These are phyloP conservation scores for Larimichthys polyactis DNA, from an alignment of 2,113 vertebrate species.

Conservation along the genomic window DNA sequence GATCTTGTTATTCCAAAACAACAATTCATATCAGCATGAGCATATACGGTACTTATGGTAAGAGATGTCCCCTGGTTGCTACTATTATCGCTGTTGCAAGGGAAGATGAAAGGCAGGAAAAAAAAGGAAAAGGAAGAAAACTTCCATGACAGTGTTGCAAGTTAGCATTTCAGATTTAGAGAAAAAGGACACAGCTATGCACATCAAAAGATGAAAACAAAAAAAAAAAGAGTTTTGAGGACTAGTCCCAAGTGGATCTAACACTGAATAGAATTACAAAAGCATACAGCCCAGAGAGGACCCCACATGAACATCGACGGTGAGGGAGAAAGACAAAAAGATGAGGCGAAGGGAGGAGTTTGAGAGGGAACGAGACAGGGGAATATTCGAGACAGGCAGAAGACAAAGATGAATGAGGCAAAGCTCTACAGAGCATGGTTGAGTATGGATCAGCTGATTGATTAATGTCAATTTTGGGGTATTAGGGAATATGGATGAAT, in stretches of 20 bases:
- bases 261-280: slow-evolving; percentile 15
- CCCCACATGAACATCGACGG: not conserved
- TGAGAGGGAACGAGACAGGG: not conserved
- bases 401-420: slow-evolving; percentile 53
- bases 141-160: not conserved
- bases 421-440: slow-evolving; percentile 33
- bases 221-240: slow-evolving; percentile 24
- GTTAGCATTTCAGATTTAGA: slow-evolving; percentile 31
- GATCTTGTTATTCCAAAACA: slow-evolving; percentile 17
- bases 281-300: not conserved
- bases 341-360: not conserved
- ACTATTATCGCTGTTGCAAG: slow-evolving; percentile 14
- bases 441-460: slow-evolving; percentile 76
- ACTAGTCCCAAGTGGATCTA: slow-evolving; percentile 39
- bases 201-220: slow-evolving; percentile 33
- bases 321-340: slow-evolving; percentile 5
- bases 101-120: slow-evolving; percentile 34
- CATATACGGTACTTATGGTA: slow-evolving; percentile 1
- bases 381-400: not conserved
- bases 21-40: slow-evolving; percentile 2
- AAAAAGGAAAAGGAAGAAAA: not conserved
- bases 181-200: slow-evolving; percentile 12
- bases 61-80: slow-evolving; percentile 9
- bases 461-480: slow-evolving; percentile 71
- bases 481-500: slow-evolving; percentile 74